Evolutionary conservation across 2,888 invertebrate genomes (phyloP).

Genomic region (Uropetala carovei): DNA sequence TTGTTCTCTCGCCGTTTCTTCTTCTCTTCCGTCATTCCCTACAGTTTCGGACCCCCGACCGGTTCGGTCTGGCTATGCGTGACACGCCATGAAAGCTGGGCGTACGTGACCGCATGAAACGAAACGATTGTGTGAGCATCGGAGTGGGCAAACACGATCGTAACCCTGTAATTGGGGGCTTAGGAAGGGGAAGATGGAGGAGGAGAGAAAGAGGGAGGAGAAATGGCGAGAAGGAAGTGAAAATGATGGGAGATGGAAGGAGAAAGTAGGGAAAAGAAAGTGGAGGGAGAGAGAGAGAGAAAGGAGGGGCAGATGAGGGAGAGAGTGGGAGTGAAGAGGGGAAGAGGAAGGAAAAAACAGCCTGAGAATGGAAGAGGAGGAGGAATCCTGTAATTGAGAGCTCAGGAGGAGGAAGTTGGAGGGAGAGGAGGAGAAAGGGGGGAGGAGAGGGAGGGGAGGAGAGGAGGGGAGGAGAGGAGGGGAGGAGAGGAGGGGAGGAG

Average conservation of each 20-base stretch:
- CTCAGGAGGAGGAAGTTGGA: no score
- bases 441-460: no score
- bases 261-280: not conserved
- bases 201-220: not conserved
- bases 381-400: no score
- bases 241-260: no score
- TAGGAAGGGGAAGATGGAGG: not conserved
- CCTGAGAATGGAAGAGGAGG: not conserved
- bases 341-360: not conserved
- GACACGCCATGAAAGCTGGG: not conserved
- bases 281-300: not conserved
- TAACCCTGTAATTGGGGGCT: conserved; percentile 25
- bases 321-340: not conserved
- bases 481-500: not conserved
- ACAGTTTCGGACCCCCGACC: not conserved
- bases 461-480: not conserved
- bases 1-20: not conserved
- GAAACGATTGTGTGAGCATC: not conserved
- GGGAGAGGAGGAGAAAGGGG: no score
- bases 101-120: conserved; percentile 8
- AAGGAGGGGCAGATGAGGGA: not conserved
- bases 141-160: conserved; percentile 17
- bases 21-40: not conserved
- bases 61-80: not conserved
- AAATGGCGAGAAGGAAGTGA: not conserved